phyloP scores from a whole-genome alignment of 2,888 invertebrate genomes.

The Pyrgus malvae region DNA sequence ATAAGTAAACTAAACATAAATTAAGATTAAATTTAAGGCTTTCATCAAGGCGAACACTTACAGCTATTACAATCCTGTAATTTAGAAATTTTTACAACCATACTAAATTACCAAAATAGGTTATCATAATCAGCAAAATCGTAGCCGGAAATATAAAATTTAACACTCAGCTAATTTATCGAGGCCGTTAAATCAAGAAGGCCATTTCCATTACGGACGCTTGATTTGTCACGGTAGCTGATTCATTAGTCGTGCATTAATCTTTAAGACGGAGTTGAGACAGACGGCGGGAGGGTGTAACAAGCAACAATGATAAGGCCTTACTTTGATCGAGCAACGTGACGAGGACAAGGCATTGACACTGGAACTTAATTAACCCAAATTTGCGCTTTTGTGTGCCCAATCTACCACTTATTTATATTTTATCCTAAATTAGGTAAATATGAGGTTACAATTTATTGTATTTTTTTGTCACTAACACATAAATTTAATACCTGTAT shows the following conservation, averaged over 20 bases:
- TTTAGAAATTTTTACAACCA: too few species aligned
- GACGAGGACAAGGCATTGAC: slow-evolving; percentile 52
- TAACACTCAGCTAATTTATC: slow-evolving; percentile 61
- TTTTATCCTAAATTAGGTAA: too few species aligned
- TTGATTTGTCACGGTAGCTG: slow-evolving; percentile 75
- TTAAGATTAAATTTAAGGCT: too few species aligned
- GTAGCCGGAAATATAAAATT: slow-evolving; percentile 18
- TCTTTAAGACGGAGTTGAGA: slow-evolving; percentile 51
- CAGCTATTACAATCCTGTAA: too few species aligned
- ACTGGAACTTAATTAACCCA: slow-evolving; percentile 73
- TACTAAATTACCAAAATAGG: too few species aligned
- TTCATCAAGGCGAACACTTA: too few species aligned
- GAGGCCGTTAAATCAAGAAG: slow-evolving; percentile 60
- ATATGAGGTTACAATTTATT: too few species aligned
- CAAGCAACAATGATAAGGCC: slow-evolving; percentile 65
- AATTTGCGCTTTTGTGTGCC: slow-evolving; percentile 64
- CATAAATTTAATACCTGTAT: too few species aligned
- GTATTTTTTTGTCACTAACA: too few species aligned
- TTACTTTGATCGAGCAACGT: slow-evolving; percentile 67
- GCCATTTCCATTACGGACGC: slow-evolving; percentile 66
- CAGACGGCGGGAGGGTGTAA: slow-evolving; percentile 36
- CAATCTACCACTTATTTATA: background rate
- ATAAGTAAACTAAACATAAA: too few species aligned
- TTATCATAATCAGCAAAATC: background rate
- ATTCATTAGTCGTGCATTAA: slow-evolving; percentile 73